These are phyloP conservation scores for Scyliorhinus canicula DNA, from an alignment of 2,797 vertebrate species.

Conservation along the genomic window DNA sequence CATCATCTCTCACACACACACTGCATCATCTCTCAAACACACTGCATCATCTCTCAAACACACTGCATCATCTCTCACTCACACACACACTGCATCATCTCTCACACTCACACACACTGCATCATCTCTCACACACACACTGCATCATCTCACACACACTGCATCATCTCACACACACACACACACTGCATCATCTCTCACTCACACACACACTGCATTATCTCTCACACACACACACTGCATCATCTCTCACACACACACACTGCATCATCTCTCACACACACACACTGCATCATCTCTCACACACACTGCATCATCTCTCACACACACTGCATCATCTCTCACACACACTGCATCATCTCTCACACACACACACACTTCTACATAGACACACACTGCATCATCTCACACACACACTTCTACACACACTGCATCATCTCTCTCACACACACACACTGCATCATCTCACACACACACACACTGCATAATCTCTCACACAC, in stretches of 20 bases:
- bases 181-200: not conserved
- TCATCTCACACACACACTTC: not conserved
- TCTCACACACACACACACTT: not conserved
- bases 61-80: not conserved
- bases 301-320: not conserved
- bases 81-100: no score
- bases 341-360: not conserved
- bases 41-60: not conserved
- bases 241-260: not conserved
- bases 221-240: no score
- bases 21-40: not conserved
- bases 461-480: not conserved
- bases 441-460: not conserved
- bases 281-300: not conserved
- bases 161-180: no score
- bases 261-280: no score
- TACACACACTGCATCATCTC: not conserved
- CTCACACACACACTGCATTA: no score
- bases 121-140: not conserved
- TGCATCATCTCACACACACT: not conserved
- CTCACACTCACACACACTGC: no score
- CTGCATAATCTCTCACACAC: not conserved
- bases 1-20: not conserved
- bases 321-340: not conserved
- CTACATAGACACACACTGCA: no score